Evolutionary conservation across 1,140 invertebrate species (phyloP).

Genomic region (Scaptomyza pallida): DNA sequence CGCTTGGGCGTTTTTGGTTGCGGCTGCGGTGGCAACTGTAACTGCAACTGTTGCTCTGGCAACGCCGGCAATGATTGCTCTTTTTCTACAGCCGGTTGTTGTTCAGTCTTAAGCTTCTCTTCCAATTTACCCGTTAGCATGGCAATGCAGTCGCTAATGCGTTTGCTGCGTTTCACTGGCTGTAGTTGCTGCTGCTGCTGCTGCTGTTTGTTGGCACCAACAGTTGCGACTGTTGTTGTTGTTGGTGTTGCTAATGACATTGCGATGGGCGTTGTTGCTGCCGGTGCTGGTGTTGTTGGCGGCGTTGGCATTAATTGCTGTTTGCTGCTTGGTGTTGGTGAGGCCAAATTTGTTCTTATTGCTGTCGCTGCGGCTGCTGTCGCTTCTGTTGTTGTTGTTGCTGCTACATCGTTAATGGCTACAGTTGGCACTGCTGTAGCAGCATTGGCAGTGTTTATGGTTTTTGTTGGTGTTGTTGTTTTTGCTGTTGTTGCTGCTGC

Average conservation of each 20-base stretch:
- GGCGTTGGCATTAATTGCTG: constrained; percentile 55
- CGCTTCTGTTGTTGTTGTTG: neutral
- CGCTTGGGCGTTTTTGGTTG: constrained; percentile 72
- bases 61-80: neutral
- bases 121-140: constrained; percentile 85
- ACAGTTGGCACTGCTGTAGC: constrained; percentile 4
- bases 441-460: constrained; percentile 11
- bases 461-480: constrained; percentile 16
- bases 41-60: neutral
- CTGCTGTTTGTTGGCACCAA: constrained; percentile 14
- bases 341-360: constrained; percentile 21
- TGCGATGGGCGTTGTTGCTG: constrained; percentile 27
- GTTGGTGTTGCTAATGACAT: neutral
- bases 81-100: constrained; percentile 32
- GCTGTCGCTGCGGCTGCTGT: constrained; percentile 7
- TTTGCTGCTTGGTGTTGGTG: constrained; percentile 47
- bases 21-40: constrained; percentile 25
- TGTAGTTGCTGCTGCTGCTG: constrained; percentile 17
- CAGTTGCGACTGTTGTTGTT: constrained; percentile 18
- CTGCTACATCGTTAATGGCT: constrained; percentile 1
- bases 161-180: constrained; percentile 80
- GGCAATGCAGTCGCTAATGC: constrained; percentile 86
- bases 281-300: constrained; percentile 43
- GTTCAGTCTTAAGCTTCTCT: constrained; percentile 82
- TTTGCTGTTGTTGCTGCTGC: constrained; percentile 7